These are phyloP conservation scores for Odocoileus hemionus DNA, from an alignment of 2,113 vertebrate genomes.

Conservation along the genomic window DNA sequence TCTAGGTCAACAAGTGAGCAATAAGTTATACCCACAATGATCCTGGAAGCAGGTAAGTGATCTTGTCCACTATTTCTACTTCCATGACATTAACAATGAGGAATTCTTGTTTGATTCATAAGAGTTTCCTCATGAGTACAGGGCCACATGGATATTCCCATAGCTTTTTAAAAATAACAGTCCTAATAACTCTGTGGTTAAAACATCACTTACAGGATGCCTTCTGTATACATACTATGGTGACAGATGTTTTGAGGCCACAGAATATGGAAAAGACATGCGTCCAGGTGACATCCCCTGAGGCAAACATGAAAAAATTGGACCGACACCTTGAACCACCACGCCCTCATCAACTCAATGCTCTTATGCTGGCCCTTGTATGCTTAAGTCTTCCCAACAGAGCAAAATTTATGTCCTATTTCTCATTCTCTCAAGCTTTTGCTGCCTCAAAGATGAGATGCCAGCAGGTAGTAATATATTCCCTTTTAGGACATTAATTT, in stretches of 20 bases:
- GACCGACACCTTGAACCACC: neutral
- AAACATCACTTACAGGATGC: neutral
- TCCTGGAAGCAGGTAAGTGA: neutral
- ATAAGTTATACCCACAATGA: neutral
- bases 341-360: neutral
- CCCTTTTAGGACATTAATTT: neutral
- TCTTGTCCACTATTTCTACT: neutral
- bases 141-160: neutral
- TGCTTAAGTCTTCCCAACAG: neutral
- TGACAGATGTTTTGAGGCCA: neutral
- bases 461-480: neutral
- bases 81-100: neutral
- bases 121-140: neutral
- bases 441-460: neutral
- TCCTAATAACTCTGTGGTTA: neutral
- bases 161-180: neutral
- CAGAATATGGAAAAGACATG: neutral
- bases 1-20: neutral
- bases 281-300: neutral
- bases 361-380: neutral
- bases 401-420: neutral
- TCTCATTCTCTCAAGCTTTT: neutral
- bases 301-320: neutral
- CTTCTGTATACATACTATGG: neutral
- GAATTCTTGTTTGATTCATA: neutral